phyloP scores from a whole-genome alignment of 2,113 vertebrate species.

The Gnathochromis pfefferi region DNA sequence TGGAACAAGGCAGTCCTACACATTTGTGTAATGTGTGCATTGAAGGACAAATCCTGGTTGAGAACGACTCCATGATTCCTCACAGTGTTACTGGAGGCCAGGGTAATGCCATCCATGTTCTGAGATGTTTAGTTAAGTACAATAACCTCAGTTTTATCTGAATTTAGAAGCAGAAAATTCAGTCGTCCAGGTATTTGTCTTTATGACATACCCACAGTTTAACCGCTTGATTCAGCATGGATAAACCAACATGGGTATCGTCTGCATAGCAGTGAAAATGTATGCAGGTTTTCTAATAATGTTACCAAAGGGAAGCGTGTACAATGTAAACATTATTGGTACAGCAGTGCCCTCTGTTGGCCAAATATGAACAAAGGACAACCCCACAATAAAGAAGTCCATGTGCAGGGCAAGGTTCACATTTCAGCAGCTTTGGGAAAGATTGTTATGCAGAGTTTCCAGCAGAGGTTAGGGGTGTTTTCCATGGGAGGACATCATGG shows the following conservation, averaged over 20 bases:
- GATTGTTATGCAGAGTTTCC: not conserved
- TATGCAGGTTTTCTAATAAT: not conserved
- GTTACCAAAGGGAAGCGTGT: not conserved
- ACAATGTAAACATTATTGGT: not conserved
- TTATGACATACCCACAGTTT: fast-evolving
- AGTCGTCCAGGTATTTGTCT: not conserved
- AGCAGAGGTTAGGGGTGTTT: not conserved
- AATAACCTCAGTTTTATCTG: not conserved
- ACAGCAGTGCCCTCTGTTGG: not conserved
- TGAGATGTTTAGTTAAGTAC: not conserved
- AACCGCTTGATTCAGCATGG: not conserved
- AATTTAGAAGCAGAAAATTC: not conserved
- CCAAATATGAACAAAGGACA: not conserved
- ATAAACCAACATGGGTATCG: not conserved
- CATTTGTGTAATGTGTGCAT: not conserved
- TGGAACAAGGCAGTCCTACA: not conserved
- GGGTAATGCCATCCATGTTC: not conserved
- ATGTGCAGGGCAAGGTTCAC: not conserved
- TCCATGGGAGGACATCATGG: not conserved
- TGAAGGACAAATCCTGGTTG: not conserved
- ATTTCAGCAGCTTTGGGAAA: not conserved
- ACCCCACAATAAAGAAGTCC: not conserved
- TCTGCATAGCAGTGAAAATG: not conserved
- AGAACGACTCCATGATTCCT: not conserved
- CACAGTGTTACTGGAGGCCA: not conserved